These are phyloP conservation scores for Ictidomys tridecemlineatus DNA, from an alignment of 2,113 vertebrate species.

Conservation along the genomic window DNA sequence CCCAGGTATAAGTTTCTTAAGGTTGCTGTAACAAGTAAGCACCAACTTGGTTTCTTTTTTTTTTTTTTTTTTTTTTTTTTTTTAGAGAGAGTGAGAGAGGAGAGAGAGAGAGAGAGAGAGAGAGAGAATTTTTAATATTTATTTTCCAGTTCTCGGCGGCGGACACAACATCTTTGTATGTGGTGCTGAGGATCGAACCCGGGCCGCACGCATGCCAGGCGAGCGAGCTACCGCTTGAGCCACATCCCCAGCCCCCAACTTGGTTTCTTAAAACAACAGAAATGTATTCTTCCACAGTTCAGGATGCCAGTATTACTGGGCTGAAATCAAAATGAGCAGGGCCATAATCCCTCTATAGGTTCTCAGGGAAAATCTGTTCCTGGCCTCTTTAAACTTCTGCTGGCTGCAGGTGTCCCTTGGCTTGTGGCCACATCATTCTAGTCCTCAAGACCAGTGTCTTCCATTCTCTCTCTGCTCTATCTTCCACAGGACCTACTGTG, in stretches of 20 bases:
- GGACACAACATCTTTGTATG: too few species aligned
- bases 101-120: too few species aligned
- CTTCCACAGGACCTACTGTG: background rate
- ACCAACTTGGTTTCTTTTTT: background rate
- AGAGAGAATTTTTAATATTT: too few species aligned
- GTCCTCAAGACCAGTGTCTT: background rate
- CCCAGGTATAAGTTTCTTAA: background rate
- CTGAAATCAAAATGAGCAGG: background rate
- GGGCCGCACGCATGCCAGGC: too few species aligned
- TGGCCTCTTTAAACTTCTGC: background rate
- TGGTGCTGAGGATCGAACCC: too few species aligned
- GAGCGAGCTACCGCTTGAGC: too few species aligned
- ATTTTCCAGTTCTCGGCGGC: too few species aligned
- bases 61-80: too few species aligned
- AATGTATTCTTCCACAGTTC: background rate
- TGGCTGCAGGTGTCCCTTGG: background rate
- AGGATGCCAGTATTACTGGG: background rate
- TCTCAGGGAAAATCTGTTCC: background rate
- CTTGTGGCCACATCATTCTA: background rate
- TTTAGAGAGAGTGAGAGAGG: too few species aligned
- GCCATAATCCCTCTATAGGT: background rate
- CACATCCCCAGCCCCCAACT: too few species aligned
- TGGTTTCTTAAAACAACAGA: background rate
- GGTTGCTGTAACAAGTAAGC: background rate
- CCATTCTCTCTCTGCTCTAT: background rate